phyloP scores from a whole-genome alignment of 2,888 invertebrate species.

The Bruchidius siliquastri region DNA sequence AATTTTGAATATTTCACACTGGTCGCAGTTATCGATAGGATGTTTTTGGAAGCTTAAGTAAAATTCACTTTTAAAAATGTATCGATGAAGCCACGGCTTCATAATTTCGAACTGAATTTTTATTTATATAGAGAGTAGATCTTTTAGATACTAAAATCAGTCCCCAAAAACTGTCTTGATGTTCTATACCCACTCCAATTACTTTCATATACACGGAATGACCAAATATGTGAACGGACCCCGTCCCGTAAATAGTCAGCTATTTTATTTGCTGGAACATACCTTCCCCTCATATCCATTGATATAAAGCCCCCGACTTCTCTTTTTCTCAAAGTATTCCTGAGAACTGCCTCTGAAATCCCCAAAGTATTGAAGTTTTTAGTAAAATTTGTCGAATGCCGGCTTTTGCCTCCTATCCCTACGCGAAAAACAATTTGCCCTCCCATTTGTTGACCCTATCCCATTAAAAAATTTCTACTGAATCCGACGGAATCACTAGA shows the following conservation, averaged over 20 bases:
- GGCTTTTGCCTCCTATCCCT: no score
- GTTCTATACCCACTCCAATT: constrained; percentile 5
- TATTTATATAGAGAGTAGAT: constrained; percentile 8
- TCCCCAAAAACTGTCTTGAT: constrained; percentile 6
- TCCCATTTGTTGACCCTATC: no score
- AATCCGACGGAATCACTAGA: no score
- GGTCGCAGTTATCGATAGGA: constrained; percentile 12
- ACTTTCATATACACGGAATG: neutral
- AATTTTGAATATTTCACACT: constrained; percentile 11
- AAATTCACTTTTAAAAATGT: constrained; percentile 9
- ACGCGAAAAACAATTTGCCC: no score
- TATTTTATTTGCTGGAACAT: constrained; percentile 12
- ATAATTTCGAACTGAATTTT: constrained; percentile 5
- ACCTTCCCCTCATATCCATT: constrained; percentile 11
- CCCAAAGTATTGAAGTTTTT: constrained; percentile 12
- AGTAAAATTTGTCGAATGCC: no score
- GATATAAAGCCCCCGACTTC: constrained; percentile 8
- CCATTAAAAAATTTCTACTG: no score
- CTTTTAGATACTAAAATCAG: constrained; percentile 7
- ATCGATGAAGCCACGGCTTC: constrained; percentile 5
- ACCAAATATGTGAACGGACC: constrained; percentile 5
- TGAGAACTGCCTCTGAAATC: constrained; percentile 10
- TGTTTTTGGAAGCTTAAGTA: constrained; percentile 14
- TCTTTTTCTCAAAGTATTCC: constrained; percentile 10
- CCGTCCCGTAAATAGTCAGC: constrained; percentile 2